These are phyloP conservation scores for Drosophila paulistorum DNA, from an alignment of 1,140 invertebrate species.

Conservation along the genomic window DNA sequence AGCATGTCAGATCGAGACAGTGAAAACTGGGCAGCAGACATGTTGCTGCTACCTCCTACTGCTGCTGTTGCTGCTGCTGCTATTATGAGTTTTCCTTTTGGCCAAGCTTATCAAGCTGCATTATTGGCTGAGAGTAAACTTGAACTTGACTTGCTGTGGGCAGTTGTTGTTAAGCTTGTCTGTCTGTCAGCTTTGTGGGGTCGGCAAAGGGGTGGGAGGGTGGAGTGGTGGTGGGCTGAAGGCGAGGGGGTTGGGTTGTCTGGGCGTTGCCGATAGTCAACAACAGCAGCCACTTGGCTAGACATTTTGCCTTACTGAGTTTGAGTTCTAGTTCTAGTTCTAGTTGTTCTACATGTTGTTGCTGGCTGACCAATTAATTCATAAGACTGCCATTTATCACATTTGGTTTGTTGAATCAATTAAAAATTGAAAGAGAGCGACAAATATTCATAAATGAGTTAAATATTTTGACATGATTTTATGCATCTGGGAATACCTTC, in stretches of 20 bases:
- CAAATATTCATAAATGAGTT: too few species aligned
- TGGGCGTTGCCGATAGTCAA: constrained; percentile 70
- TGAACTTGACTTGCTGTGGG: constrained; percentile 70
- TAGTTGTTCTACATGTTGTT: constrained; percentile 13
- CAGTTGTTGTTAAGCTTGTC: constrained; percentile 80
- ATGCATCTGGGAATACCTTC: too few species aligned
- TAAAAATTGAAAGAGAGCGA: constrained; percentile 43
- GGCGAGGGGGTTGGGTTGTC: constrained; percentile 37
- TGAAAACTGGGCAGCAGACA: constrained; percentile 62
- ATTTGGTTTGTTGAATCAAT: constrained; percentile 80
- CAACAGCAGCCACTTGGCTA: constrained; percentile 47
- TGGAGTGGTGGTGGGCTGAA: not conserved
- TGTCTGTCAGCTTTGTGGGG: constrained; percentile 29
- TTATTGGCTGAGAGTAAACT: constrained; percentile 60
- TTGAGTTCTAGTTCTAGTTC: constrained; percentile 31
- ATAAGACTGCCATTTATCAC: constrained; percentile 80
- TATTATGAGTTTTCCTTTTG: constrained; percentile 52
- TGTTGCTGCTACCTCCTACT: constrained; percentile 37
- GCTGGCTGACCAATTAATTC: constrained; percentile 72
- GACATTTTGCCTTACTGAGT: constrained; percentile 46
- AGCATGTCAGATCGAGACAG: constrained; percentile 69
- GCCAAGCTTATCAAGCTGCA: constrained; percentile 53
- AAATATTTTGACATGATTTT: not conserved
- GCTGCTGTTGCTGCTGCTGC: constrained; percentile 41
- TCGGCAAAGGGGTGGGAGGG: not conserved